A percentile compares a stretch with the other conserved stretches of the same genome.
Conservation (phyloP, 2,797 vertebrate genomes). For the Notolepis coatsorum region DNA sequence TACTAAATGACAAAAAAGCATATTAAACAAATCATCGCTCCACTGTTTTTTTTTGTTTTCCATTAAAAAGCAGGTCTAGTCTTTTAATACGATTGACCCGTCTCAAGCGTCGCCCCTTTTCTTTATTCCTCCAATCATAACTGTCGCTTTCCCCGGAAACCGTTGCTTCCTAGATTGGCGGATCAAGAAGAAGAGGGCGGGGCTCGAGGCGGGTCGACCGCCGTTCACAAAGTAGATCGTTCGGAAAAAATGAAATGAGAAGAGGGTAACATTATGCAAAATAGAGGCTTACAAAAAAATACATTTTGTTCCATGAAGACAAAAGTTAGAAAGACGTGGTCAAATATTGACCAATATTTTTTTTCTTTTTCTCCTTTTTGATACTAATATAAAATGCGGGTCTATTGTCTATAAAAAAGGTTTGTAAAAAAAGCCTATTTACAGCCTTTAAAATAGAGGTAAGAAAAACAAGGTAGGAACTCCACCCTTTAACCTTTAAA, state of each 20-base stretch:
- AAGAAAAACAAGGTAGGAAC: slow-evolving; percentile 11
- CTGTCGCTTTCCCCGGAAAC: no score
- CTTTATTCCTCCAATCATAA: no score
- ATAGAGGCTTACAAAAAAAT: slow-evolving; percentile 65
- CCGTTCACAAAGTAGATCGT: slow-evolving; percentile 49
- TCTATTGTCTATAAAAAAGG: slow-evolving; percentile 70
- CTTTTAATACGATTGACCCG: no score
- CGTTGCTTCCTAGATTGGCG: no score
- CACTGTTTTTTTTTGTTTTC: slow-evolving; percentile 26
- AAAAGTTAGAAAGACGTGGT: slow-evolving; percentile 72
- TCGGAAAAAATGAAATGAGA: slow-evolving; percentile 44
- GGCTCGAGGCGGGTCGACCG: no score
- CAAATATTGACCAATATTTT: slow-evolving; percentile 99
- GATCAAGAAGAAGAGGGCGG: no score
- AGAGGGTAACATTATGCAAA: slow-evolving; percentile 58
- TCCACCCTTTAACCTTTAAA: background rate
- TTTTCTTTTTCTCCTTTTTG: slow-evolving; percentile 83
- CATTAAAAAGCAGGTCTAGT: slow-evolving; percentile 17
- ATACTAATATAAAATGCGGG: slow-evolving; percentile 82
- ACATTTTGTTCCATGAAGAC: slow-evolving; percentile 56
- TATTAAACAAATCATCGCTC: slow-evolving; percentile 42
- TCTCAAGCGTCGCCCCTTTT: no score
- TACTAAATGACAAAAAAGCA: slow-evolving; percentile 53
- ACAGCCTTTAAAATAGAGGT: slow-evolving; percentile 58
- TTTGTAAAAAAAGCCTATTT: slow-evolving; percentile 69